Conservation (phyloP, 2,797 vertebrate genomes). For the Trichosurus vulpecula region DNA sequence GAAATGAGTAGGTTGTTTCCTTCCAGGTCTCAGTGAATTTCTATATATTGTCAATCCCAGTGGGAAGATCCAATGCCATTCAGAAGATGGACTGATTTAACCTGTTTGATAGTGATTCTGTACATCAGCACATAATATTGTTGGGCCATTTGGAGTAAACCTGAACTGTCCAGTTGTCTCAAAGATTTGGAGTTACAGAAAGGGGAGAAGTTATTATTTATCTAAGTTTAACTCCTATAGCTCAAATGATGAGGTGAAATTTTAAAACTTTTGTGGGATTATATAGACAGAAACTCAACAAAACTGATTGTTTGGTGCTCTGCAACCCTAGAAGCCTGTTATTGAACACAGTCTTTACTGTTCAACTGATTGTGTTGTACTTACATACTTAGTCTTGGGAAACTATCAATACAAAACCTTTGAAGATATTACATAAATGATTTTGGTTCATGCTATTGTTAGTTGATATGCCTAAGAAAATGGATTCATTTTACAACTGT, state of each 20-base stretch:
- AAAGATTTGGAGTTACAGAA: slow-evolving; percentile 5
- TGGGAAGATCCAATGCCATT: neutral
- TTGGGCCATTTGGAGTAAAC: neutral
- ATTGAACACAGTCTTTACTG: slow-evolving; percentile 1
- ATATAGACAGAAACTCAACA: neutral
- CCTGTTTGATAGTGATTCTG: slow-evolving; percentile 17
- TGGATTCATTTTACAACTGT: neutral
- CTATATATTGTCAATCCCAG: slow-evolving; percentile 31
- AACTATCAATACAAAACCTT: neutral
- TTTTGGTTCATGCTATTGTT: neutral
- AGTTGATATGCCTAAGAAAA: neutral
- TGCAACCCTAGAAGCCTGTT: slow-evolving; percentile 9
- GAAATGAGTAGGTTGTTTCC: slow-evolving; percentile 44
- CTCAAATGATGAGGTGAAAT: neutral
- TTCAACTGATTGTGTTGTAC: neutral
- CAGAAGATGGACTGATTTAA: neutral
- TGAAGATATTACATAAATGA: neutral
- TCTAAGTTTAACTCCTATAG: neutral
- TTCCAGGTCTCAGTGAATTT: neutral
- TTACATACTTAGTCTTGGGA: neutral
- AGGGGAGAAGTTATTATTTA: slow-evolving; percentile 32
- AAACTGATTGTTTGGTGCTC: neutral
- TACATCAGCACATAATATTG: neutral
- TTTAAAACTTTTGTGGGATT: slow-evolving; percentile 6
- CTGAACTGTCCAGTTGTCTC: neutral